phyloP scores from a whole-genome alignment of 1,140 invertebrate species.

The Centruroides vittatus region DNA sequence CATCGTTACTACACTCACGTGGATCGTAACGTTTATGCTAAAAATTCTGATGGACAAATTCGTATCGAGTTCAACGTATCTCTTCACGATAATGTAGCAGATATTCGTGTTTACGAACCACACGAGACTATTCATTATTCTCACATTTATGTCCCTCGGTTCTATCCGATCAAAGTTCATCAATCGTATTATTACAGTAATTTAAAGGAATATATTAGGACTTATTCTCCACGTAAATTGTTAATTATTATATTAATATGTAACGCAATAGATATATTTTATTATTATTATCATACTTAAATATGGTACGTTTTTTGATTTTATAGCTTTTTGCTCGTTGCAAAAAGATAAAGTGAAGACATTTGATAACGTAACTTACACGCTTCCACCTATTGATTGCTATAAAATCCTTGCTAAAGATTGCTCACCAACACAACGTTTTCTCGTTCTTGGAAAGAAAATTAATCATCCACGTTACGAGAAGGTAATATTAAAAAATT shows the following conservation, averaged over 20 bases:
- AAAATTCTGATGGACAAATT: not conserved
- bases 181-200: too few relatives aligned
- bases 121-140: not conserved
- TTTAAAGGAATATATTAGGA: too few relatives aligned
- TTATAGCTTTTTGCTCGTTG: constrained; percentile 8
- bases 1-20: constrained; percentile 1
- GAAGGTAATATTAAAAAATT: constrained; percentile 2
- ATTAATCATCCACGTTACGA: constrained; percentile 9
- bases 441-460: constrained; percentile 11
- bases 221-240: too few relatives aligned
- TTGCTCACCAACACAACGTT: constrained; percentile 12
- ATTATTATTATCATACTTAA: not conserved
- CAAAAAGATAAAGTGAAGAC: constrained; percentile 9
- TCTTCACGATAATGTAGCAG: not conserved
- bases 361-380: constrained; percentile 12
- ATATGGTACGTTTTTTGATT: not conserved
- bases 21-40: not conserved
- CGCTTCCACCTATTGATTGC: constrained; percentile 12
- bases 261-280: too few relatives aligned
- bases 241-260: too few relatives aligned
- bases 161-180: too few relatives aligned
- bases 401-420: constrained; percentile 16
- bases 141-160: not conserved
- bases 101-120: constrained; percentile 5
- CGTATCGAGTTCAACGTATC: constrained; percentile 9